Evolutionary conservation across 2,113 vertebrate genomes (phyloP).

Genomic region (Saiga tatarica): DNA sequence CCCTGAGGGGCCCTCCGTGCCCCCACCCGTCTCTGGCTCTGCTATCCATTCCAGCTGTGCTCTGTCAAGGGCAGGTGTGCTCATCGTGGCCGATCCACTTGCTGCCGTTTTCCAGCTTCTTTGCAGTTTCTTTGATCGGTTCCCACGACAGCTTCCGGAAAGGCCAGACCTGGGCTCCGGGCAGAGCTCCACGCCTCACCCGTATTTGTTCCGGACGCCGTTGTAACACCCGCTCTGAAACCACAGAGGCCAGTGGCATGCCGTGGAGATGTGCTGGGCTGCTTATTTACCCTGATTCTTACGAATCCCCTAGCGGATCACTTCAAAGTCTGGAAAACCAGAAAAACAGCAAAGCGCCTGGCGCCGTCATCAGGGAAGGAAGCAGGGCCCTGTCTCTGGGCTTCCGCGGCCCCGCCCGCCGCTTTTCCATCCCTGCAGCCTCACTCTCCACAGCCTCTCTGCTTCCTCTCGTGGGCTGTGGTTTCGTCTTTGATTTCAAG

Average conservation of each 20-base stretch:
- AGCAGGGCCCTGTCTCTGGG: not conserved
- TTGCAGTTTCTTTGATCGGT: not conserved
- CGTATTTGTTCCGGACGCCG: not conserved
- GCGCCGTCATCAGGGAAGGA: not conserved
- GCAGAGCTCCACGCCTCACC: not conserved
- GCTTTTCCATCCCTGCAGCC: not conserved
- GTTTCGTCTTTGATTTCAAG: conserved; percentile 69
- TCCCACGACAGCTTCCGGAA: not conserved
- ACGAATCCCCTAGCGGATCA: not conserved
- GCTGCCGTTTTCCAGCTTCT: not conserved
- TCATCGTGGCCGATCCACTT: not conserved
- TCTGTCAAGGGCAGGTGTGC: not conserved
- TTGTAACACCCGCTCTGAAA: not conserved
- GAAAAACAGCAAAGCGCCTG: not conserved
- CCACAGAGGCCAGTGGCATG: not conserved
- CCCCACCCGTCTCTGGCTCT: accelerated
- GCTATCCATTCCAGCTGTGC: accelerated
- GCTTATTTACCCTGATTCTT: not conserved
- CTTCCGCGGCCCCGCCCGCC: not conserved
- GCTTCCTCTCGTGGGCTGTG: conserved; percentile 56
- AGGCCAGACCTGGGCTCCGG: not conserved
- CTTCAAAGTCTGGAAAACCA: not conserved
- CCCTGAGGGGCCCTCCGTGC: too few species aligned
- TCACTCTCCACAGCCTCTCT: not conserved
- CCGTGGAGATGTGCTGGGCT: not conserved